phyloP scores from a whole-genome alignment of 2,113 vertebrate species.

The Myiozetetes cayanensis region DNA sequence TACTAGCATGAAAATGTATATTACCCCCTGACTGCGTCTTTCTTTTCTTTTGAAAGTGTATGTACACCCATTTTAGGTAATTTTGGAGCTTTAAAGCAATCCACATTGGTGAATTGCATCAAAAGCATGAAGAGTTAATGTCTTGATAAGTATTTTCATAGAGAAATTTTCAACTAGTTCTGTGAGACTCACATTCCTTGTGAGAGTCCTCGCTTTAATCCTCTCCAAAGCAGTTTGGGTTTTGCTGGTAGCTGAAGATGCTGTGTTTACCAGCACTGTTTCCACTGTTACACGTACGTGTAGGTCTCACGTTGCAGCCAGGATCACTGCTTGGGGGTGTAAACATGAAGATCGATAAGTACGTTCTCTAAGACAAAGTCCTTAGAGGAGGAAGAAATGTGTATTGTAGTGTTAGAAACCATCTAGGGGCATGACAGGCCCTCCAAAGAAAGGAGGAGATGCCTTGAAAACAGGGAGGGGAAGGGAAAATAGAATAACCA shows the following conservation, averaged over 20 bases:
- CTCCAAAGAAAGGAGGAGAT: background rate
- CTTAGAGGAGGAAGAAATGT: background rate
- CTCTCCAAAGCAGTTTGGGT: background rate
- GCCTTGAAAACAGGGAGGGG: background rate
- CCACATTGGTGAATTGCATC: background rate
- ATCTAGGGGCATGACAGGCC: background rate
- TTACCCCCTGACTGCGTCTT: background rate
- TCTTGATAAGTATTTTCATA: background rate
- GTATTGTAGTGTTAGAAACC: background rate
- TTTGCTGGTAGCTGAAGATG: background rate
- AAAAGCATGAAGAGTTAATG: background rate
- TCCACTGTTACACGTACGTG: fast-evolving
- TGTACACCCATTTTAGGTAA: background rate
- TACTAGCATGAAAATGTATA: background rate
- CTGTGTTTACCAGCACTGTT: background rate
- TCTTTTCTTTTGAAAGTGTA: background rate
- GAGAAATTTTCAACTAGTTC: background rate
- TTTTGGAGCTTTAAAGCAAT: background rate
- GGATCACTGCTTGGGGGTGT: background rate
- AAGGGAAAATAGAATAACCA: background rate
- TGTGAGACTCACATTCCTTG: background rate
- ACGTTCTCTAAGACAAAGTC: background rate
- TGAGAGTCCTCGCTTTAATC: background rate
- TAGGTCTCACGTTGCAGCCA: background rate
- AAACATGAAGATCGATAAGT: background rate